Evolutionary conservation across 23 tunicate genomes (phyloP).

Genomic region (Diplosoma virens): DNA sequence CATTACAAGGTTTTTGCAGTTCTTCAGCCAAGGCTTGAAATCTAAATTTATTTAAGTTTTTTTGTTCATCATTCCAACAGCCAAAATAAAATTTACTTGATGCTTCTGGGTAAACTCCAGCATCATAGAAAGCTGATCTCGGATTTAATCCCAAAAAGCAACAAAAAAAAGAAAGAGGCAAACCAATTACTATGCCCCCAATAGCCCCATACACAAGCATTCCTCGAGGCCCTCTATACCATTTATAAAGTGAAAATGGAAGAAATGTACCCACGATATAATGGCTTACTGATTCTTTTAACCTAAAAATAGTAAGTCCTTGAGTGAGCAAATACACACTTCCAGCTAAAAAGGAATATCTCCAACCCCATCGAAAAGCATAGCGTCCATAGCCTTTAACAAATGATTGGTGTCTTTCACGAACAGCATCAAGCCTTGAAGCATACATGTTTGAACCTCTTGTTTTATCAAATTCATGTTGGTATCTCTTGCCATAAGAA

Average conservation of each 20-base stretch:
- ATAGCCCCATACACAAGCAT: constrained; percentile 48
- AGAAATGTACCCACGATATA: constrained; percentile 42
- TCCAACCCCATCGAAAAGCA: constrained; percentile 69
- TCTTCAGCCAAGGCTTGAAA: neutral
- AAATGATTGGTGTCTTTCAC: constrained; percentile 28
- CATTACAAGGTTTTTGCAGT: neutral
- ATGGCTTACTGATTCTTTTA: constrained; percentile 37
- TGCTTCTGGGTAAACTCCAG: constrained; percentile 7
- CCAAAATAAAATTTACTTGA: constrained; percentile 16
- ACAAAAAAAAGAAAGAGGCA: constrained; percentile 45
- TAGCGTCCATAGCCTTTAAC: constrained; percentile 29
- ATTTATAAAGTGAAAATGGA: constrained; percentile 42
- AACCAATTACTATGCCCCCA: constrained; percentile 30
- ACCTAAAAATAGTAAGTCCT: constrained; percentile 40
- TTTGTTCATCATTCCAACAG: constrained; percentile 31
- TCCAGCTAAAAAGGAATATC: constrained; percentile 37
- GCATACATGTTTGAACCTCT: constrained; percentile 13
- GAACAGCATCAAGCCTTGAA: constrained; percentile 3
- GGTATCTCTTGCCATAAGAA: constrained; percentile 30
- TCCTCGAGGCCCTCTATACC: constrained; percentile 60
- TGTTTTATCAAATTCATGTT: constrained; percentile 30
- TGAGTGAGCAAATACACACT: constrained; percentile 42
- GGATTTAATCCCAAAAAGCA: constrained; percentile 44
- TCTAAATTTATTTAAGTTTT: neutral
- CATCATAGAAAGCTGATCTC: constrained; percentile 16